phyloP scores from a whole-genome alignment of 1,140 invertebrate species.

The Pteromalus puparum region DNA sequence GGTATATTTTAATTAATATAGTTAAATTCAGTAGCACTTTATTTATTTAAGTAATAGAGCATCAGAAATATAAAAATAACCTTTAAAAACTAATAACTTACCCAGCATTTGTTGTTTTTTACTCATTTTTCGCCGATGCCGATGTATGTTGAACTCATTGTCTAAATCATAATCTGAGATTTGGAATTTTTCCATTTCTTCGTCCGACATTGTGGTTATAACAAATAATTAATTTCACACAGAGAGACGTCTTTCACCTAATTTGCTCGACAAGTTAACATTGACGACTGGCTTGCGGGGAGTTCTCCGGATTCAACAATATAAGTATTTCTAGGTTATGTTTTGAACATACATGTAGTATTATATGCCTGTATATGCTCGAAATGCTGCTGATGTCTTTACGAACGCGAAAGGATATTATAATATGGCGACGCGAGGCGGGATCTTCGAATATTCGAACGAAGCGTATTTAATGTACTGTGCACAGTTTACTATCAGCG shows the following conservation, averaged over 20 bases:
- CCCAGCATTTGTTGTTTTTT: constrained; percentile 97
- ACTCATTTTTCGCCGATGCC: constrained; percentile 81
- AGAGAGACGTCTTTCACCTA: background rate
- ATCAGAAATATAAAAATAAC: background rate
- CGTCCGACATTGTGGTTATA: constrained; percentile 82
- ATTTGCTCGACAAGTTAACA: background rate
- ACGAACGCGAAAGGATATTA: no score
- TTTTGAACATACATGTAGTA: background rate
- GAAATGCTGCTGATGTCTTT: no score
- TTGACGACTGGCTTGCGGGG: no score
- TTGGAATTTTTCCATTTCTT: constrained; percentile 94
- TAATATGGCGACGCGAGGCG: no score
- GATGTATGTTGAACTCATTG: constrained; percentile 92
- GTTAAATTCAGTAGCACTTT: background rate
- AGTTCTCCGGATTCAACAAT: no score
- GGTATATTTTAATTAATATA: no score
- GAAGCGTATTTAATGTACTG: no score
- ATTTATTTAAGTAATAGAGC: background rate
- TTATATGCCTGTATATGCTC: no score
- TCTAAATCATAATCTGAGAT: constrained; percentile 95
- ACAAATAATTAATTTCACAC: background rate
- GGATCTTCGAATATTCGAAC: no score
- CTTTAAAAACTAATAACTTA: constrained; percentile 68
- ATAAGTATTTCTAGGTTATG: background rate
- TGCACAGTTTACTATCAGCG: no score